A percentile compares a stretch with the other conserved stretches of the same genome.
Conservation (phyloP, 2,113 vertebrate genomes). For the Amblyornis subalaris region DNA sequence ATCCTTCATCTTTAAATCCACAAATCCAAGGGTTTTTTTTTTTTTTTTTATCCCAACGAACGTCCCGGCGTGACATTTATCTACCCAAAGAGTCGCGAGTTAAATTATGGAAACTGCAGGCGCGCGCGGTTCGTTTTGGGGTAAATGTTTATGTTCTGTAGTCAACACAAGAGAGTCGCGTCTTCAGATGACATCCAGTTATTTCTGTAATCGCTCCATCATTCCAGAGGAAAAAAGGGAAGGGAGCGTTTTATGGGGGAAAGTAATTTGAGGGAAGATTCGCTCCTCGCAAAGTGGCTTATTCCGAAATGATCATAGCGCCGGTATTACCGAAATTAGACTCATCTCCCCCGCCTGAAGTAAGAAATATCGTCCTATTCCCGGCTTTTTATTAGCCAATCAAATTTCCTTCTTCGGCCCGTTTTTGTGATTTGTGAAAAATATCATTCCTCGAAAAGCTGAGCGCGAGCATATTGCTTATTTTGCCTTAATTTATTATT, state of each 20-base stretch:
- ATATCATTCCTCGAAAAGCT: constrained; percentile 75
- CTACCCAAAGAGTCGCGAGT: constrained; percentile 20
- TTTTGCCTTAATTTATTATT: constrained; percentile 77
- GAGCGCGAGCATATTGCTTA: constrained; percentile 67
- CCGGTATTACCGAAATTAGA: constrained; percentile 70
- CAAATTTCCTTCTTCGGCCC: constrained; percentile 73
- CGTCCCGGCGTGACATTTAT: constrained; percentile 1
- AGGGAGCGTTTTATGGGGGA: constrained; percentile 63
- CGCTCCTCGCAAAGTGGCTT: constrained; percentile 61
- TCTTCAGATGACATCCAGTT: constrained; percentile 34
- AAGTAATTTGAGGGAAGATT: constrained; percentile 72
- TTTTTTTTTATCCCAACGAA: neutral
- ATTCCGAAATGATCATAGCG: constrained; percentile 64
- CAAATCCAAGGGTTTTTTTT: neutral
- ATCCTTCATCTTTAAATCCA: constrained; percentile 57
- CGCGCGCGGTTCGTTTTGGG: constrained; percentile 13
- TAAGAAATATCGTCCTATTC: constrained; percentile 73
- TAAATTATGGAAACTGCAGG: constrained; percentile 38
- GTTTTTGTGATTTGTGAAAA: constrained; percentile 72
- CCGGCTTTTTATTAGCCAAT: constrained; percentile 79
- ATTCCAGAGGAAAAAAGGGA: neutral
- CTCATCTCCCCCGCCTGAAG: constrained; percentile 66
- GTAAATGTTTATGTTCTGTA: constrained; percentile 42
- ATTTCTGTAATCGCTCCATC: constrained; percentile 56
- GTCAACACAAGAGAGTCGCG: constrained; percentile 37